These are phyloP conservation scores for Romanogobio albipinnatus DNA, from an alignment of 2,113 vertebrate genomes.

Conservation along the genomic window DNA sequence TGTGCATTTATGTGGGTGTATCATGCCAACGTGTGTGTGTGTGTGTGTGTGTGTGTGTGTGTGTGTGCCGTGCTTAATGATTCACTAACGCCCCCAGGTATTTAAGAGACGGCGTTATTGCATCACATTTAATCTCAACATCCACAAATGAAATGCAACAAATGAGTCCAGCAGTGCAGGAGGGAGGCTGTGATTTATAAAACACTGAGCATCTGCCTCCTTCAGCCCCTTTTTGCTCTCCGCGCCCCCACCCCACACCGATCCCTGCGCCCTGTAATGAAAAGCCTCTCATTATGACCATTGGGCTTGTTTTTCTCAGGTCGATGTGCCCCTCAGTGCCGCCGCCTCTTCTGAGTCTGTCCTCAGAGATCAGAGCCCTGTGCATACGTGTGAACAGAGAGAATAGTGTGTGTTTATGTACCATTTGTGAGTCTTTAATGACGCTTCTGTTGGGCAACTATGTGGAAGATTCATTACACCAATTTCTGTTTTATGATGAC, in stretches of 20 bases:
- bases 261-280: constrained; percentile 2
- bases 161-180: constrained; percentile 48
- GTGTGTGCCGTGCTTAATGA: constrained; percentile 61
- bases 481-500: constrained; percentile 21
- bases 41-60: background rate
- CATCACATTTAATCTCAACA: constrained; percentile 67
- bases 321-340: constrained; percentile 62
- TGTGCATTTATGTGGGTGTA: constrained; percentile 45
- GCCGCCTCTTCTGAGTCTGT: constrained; percentile 52
- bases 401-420: constrained; percentile 10
- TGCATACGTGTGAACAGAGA: constrained; percentile 52
- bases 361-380: constrained; percentile 60
- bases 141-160: constrained; percentile 49
- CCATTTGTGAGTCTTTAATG: constrained; percentile 4
- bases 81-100: constrained; percentile 67
- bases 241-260: background rate
- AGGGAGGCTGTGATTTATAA: constrained; percentile 16
- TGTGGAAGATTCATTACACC: constrained; percentile 3
- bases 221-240: constrained; percentile 3
- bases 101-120: constrained; percentile 61
- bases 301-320: constrained; percentile 74
- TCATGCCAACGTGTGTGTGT: background rate
- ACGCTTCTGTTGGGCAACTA: background rate
- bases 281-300: constrained; percentile 56
- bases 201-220: background rate